Conservation (phyloP, 2,888 invertebrate genomes). For the Pseudanteris insignis region DNA sequence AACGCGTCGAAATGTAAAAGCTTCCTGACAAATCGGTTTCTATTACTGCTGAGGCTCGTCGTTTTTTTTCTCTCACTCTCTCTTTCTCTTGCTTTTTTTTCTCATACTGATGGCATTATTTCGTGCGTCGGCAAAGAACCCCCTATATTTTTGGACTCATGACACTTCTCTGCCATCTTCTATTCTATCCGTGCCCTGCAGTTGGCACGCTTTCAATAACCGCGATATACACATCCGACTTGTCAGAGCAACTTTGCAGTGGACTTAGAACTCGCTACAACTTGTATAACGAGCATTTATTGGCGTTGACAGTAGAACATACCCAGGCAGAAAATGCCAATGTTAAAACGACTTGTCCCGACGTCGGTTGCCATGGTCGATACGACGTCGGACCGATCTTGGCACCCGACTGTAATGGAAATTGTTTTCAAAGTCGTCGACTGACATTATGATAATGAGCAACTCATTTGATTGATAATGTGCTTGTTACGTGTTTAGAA, state of each 20-base stretch:
- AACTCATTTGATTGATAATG: too few species aligned
- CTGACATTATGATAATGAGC: too few species aligned
- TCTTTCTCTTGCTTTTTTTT: slow-evolving; percentile 45
- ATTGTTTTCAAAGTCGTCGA: too few species aligned
- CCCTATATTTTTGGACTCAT: slow-evolving; percentile 43
- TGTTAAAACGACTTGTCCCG: too few species aligned
- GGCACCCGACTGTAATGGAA: too few species aligned
- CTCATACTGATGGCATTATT: slow-evolving; percentile 61
- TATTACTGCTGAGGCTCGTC: slow-evolving; percentile 53
- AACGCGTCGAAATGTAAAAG: slow-evolving; percentile 61
- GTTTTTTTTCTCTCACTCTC: slow-evolving; percentile 39
- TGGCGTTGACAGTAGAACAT: slow-evolving; percentile 37
- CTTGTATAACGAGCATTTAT: slow-evolving; percentile 35
- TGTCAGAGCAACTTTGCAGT: slow-evolving; percentile 30
- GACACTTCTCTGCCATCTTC: slow-evolving; percentile 41
- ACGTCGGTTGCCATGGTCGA: too few species aligned
- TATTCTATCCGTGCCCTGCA: slow-evolving; percentile 39
- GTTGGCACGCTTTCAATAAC: slow-evolving; percentile 45
- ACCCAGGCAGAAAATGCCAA: too few species aligned
- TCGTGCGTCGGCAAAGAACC: slow-evolving; percentile 48
- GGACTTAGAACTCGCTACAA: slow-evolving; percentile 20
- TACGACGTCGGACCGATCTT: too few species aligned
- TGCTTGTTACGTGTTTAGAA: too few species aligned
- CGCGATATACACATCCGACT: slow-evolving; percentile 26
- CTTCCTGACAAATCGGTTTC: slow-evolving; percentile 62